These are phyloP conservation scores for Rhabdornis inornatus DNA, from an alignment of 2,113 vertebrate genomes.

Conservation along the genomic window DNA sequence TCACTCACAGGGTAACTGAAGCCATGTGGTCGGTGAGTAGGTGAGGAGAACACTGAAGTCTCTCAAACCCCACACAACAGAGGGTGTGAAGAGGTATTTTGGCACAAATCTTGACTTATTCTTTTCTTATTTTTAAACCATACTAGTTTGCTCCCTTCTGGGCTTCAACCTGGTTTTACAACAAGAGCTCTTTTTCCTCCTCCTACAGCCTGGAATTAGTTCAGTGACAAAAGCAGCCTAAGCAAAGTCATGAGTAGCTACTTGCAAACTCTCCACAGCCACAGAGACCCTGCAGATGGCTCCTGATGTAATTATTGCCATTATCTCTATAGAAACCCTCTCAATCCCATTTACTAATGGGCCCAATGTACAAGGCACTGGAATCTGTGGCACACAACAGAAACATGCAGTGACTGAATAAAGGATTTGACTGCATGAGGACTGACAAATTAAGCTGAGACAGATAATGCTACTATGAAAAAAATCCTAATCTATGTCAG, in stretches of 20 bases:
- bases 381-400: background rate
- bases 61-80: slow-evolving; percentile 37
- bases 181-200: background rate
- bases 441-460: background rate
- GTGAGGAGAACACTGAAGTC: slow-evolving; percentile 49
- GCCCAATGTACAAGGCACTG: background rate
- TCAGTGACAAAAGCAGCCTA: background rate
- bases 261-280: background rate
- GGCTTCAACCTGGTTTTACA: background rate
- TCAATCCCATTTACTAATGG: background rate
- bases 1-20: slow-evolving; percentile 26
- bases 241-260: background rate
- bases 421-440: background rate
- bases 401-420: background rate
- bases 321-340: background rate
- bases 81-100: slow-evolving; percentile 30
- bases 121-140: slow-evolving; percentile 13
- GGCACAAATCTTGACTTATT: background rate
- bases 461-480: background rate
- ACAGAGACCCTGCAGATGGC: background rate
- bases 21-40: slow-evolving; percentile 47
- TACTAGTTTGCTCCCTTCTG: background rate
- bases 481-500: background rate
- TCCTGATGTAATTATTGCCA: slow-evolving; percentile 8
- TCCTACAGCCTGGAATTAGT: background rate